Conservation (phyloP, 2,113 vertebrate genomes). For the Rafetus swinhoei region DNA sequence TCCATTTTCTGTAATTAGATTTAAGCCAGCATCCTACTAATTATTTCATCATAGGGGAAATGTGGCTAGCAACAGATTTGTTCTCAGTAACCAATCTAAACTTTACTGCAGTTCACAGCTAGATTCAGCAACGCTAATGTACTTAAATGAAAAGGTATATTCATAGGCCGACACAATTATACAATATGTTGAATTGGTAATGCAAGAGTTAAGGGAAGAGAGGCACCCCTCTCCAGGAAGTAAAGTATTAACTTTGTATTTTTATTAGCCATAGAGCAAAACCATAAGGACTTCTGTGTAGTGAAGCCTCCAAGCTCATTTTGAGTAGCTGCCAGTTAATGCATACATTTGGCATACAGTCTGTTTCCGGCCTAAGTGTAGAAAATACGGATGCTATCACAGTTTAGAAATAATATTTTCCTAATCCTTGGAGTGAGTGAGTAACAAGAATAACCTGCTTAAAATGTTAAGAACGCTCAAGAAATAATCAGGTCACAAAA, state of each 20-base stretch:
- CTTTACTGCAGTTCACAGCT: background rate
- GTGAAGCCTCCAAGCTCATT: background rate
- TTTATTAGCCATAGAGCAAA: slow-evolving; percentile 7
- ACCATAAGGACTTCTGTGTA: background rate
- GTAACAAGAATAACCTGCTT: background rate
- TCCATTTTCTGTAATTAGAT: background rate
- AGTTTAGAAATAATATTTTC: background rate
- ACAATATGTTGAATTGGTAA: background rate
- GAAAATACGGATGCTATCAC: background rate
- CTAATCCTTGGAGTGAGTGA: background rate
- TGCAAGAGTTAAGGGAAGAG: background rate
- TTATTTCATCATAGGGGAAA: background rate
- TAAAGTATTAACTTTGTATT: background rate
- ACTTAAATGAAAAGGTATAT: background rate
- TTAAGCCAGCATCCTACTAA: background rate
- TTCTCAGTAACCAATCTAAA: background rate
- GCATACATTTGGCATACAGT: background rate
- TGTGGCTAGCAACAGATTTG: background rate
- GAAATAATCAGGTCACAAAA: background rate
- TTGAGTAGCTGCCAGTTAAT: background rate
- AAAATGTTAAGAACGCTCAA: background rate
- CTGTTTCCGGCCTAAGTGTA: background rate
- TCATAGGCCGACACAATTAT: background rate
- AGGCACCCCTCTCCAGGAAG: background rate
- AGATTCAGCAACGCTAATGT: background rate